These are phyloP conservation scores for Distichodus sexfasciatus DNA, from an alignment of 2,797 vertebrate genomes.

Conservation along the genomic window DNA sequence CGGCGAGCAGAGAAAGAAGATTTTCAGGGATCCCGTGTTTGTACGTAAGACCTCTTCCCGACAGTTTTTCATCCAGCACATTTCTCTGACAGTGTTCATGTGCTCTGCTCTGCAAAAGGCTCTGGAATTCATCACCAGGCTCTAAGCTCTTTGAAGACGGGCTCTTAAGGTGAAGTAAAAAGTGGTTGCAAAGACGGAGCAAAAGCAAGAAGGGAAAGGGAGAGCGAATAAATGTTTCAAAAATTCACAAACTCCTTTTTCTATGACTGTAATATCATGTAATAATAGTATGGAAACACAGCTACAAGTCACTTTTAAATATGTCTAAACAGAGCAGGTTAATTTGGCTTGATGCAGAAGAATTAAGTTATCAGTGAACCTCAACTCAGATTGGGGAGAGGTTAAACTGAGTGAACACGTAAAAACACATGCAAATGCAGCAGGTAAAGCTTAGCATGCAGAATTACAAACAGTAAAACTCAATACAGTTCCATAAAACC, in stretches of 20 bases:
- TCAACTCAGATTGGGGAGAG: slow-evolving; percentile 18
- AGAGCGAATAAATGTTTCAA: slow-evolving; percentile 45
- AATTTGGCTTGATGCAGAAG: too few relatives aligned
- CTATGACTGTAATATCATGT: not conserved
- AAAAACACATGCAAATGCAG: not conserved
- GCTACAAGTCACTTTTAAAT: too few relatives aligned
- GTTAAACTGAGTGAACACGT: slow-evolving; percentile 24
- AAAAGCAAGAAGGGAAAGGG: slow-evolving; percentile 37
- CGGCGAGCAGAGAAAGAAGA: not conserved
- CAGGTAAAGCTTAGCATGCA: slow-evolving; percentile 15
- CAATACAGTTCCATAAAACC: slow-evolving; percentile 30
- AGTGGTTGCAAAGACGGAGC: too few relatives aligned
- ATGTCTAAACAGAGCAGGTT: too few relatives aligned
- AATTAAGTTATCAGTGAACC: slow-evolving; percentile 10
- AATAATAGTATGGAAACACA: too few relatives aligned
- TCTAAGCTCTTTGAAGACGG: slow-evolving; percentile 32
- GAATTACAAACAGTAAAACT: slow-evolving; percentile 28
- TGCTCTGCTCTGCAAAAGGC: slow-evolving; percentile 38
- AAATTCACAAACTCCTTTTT: not conserved
- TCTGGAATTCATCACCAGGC: slow-evolving; percentile 62
- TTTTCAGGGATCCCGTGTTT: slow-evolving; percentile 3
- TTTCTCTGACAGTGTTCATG: slow-evolving; percentile 43
- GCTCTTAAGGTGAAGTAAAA: slow-evolving; percentile 54
- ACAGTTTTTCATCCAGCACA: slow-evolving; percentile 16
- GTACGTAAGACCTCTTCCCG: slow-evolving; percentile 15